phyloP scores from a whole-genome alignment of 2,113 vertebrate species.

The Oreotrochilus melanogaster region DNA sequence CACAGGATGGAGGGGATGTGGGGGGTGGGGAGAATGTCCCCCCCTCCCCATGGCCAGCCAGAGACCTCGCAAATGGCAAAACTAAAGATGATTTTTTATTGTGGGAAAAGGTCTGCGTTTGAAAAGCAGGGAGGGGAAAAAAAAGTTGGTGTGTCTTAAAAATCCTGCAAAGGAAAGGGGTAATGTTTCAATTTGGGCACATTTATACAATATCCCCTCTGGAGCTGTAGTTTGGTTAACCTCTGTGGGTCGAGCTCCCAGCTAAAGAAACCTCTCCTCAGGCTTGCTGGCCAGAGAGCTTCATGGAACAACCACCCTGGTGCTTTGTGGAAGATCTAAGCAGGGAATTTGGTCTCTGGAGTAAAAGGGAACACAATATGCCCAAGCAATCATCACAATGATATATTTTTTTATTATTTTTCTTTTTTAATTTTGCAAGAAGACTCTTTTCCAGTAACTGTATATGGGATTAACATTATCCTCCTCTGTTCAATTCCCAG shows the following conservation, averaged over 20 bases:
- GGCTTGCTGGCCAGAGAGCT: background rate
- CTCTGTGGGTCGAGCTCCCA: background rate
- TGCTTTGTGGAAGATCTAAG: background rate
- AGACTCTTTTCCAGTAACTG: background rate
- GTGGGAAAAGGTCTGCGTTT: background rate
- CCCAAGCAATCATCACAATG: background rate
- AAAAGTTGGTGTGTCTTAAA: background rate
- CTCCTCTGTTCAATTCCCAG: background rate
- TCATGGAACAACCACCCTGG: background rate
- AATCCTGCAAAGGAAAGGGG: background rate
- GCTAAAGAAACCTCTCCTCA: slow-evolving; percentile 3
- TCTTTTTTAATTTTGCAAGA: background rate
- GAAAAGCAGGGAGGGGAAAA: accelerated
- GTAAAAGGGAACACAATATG: background rate
- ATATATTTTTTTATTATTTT: background rate
- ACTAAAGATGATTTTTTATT: background rate
- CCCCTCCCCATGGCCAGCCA: background rate
- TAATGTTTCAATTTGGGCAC: slow-evolving; percentile 18
- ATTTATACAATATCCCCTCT: slow-evolving; percentile 28
- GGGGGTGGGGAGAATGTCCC: background rate
- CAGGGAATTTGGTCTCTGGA: background rate
- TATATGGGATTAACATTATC: background rate
- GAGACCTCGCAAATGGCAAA: background rate
- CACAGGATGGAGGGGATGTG: background rate
- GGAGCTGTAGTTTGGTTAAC: slow-evolving; percentile 67